Base-by-base conservation (phyloP, 1,140 invertebrate genomes). In the Ceratosolen solmsi region DNA sequence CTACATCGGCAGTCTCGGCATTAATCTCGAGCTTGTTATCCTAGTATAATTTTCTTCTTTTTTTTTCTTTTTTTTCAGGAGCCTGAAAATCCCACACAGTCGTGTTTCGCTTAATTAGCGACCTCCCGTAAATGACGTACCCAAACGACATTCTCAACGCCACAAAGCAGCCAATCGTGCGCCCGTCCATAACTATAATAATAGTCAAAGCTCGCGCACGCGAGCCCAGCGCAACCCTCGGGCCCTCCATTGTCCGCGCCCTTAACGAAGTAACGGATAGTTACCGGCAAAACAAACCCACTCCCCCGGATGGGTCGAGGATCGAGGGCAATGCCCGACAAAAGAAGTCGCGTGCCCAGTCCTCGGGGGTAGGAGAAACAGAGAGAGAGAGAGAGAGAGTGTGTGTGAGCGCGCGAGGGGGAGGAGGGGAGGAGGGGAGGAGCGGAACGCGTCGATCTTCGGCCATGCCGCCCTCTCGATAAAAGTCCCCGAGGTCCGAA, bases 221-320 rank as follows among this genome's bases (percentile, higher is more conserved):
- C 51, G 9, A 30, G 30, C n/a, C 9, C 46, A 11, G 13, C 2
- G 22, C 11, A 17, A 33, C 41, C 11, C 25, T 25, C 49, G 15
- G 25, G n/a, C 36, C 17, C 7, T 22, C 33, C 74, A 49, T 65
- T 58, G 56, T 65, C n/a, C 17, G 3, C 56, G 33, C 58, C 11
- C 25, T n/a, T 76, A 63, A 65, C 17, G 38, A 76, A 46, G 25
- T 60, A 76, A 76, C 25, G 20, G 25, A 38, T 65, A 36, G 58
- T 76, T 27, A 49, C 25, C 8, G 38, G 51, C 15, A 11, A 54
- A 76, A 76, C 56, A 27, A 46, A 76, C 56, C 33, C 73, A 27
- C 56, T 20, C 11, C 22, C 9, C 20, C 1, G 58, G 36, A 36
- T 2, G 38, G 54, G 56, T n/a, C 9, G 38, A n/a, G n/a, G n/a